Percentiles rank a stretch among this genome's conserved stretches.
phyloP scores from a whole-genome alignment of 2,797 vertebrate genomes.

The Apogon hyalosoma region DNA sequence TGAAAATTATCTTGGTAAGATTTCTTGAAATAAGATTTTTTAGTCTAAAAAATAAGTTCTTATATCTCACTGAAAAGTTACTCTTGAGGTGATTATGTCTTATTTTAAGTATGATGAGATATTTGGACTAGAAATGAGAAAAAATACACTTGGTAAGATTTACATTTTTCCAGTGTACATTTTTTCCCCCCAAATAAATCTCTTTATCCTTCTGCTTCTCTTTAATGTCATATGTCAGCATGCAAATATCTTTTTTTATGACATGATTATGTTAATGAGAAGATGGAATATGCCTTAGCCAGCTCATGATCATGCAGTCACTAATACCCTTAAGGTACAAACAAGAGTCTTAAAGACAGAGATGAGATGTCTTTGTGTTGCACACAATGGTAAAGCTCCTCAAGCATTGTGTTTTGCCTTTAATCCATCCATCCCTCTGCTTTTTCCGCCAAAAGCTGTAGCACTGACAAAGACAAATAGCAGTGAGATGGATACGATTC shows the following conservation, averaged over 20 bases:
- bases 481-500: conserved; percentile 22
- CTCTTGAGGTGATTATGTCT: too few species aligned
- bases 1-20: too few species aligned
- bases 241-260: conserved; percentile 31
- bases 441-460: conserved; percentile 48
- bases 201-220: conserved; percentile 2
- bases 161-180: too few species aligned
- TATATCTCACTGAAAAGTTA: too few species aligned
- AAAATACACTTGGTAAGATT: too few species aligned
- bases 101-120: too few species aligned
- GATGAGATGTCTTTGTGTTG: conserved; percentile 50
- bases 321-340: conserved; percentile 44
- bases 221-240: conserved; percentile 15
- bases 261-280: conserved; percentile 58
- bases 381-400: conserved; percentile 42
- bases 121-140: too few species aligned
- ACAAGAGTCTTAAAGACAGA: conserved; percentile 37
- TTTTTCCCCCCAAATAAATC: neutral
- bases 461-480: conserved; percentile 25
- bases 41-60: too few species aligned
- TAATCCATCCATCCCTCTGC: conserved; percentile 64
- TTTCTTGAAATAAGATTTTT: too few species aligned
- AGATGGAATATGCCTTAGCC: conserved; percentile 28
- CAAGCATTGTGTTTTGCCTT: conserved; percentile 49
- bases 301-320: conserved; percentile 32